Percentiles rank a stretch among this genome's conserved stretches.
phyloP scores from a whole-genome alignment of 2,113 vertebrate genomes.

The Lynx canadensis region DNA sequence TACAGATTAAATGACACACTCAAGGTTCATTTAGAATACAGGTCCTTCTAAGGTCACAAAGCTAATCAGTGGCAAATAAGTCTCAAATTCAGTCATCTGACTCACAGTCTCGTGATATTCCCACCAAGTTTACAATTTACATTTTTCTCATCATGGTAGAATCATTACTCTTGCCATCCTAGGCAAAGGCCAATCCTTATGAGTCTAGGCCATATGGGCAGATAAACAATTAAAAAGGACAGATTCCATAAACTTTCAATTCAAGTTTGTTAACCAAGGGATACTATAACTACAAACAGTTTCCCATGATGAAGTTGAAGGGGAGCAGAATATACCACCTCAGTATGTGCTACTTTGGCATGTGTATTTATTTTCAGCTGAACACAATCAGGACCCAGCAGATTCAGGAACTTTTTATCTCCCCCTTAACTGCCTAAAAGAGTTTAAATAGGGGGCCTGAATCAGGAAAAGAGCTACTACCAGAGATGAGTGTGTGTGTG shows the following conservation, averaged over 20 bases:
- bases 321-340: background rate
- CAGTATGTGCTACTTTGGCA: background rate
- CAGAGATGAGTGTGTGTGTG: background rate
- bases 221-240: background rate
- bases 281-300: background rate
- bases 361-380: background rate
- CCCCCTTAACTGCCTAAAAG: background rate
- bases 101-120: background rate
- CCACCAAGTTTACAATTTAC: background rate
- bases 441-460: background rate
- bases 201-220: background rate
- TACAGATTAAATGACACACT: conserved; percentile 39
- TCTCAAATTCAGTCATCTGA: conserved; percentile 15
- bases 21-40: conserved; percentile 7
- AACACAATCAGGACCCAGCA: too few species aligned
- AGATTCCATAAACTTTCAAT: conserved; percentile 27
- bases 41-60: background rate
- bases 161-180: background rate
- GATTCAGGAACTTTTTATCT: background rate
- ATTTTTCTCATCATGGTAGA: background rate
- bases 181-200: background rate
- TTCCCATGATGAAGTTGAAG: background rate
- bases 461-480: background rate
- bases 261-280: background rate
- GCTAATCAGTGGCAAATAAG: background rate